phyloP scores from a whole-genome alignment of 2,888 invertebrate genomes.

The Mayetiola destructor region DNA sequence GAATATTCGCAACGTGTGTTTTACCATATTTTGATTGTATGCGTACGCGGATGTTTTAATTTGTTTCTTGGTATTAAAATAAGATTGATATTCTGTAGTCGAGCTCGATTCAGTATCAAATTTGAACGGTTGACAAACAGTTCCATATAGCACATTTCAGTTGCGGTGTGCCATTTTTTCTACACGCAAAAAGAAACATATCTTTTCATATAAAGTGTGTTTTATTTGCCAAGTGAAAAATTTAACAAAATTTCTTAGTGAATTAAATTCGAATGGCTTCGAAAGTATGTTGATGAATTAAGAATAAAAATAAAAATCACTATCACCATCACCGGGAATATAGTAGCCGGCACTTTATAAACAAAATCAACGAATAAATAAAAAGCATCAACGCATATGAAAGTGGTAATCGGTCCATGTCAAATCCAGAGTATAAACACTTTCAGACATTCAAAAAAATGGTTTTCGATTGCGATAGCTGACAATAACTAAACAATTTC shows the following conservation, averaged over 20 bases:
- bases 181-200: neutral
- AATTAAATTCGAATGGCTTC: constrained; percentile 1
- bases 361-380: neutral
- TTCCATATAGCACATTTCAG: neutral
- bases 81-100: constrained; percentile 11
- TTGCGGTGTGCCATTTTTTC: neutral
- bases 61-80: no score
- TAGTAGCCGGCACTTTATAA: constrained; percentile 1
- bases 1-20: no score
- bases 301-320: no score
- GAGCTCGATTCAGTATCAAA: constrained; percentile 7
- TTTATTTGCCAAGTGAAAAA: no score
- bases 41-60: no score
- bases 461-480: constrained; percentile 5
- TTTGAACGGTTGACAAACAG: constrained; percentile 12
- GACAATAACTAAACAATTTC: neutral
- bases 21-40: no score
- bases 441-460: neutral
- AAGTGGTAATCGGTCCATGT: neutral
- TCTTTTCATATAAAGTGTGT: neutral
- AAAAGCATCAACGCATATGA: neutral
- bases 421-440: neutral
- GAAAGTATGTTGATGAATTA: neutral
- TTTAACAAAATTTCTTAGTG: neutral
- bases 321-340: no score